A percentile compares a stretch with the other conserved stretches of the same genome.
phyloP scores from a whole-genome alignment of 1,140 invertebrate genomes.

The Steinernema khuongi region DNA sequence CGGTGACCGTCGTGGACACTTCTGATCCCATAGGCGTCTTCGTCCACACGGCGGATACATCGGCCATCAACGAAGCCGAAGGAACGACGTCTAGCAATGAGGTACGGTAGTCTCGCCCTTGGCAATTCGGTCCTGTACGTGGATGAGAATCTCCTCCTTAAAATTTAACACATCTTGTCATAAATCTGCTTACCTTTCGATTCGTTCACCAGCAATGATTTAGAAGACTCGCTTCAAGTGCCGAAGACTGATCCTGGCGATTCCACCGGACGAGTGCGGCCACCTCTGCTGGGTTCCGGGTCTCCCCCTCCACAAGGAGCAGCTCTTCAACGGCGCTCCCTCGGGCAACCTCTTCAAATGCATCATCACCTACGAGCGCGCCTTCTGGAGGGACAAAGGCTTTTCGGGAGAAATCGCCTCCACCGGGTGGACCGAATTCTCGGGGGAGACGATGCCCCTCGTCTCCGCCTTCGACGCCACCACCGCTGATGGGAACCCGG shows the following conservation, averaged over 20 bases:
- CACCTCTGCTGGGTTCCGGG: conserved; percentile 5
- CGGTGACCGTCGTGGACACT: neutral
- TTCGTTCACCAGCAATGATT: too few species aligned
- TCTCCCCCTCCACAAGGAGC: conserved; percentile 18
- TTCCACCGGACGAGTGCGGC: conserved; percentile 30
- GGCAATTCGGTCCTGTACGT: too few species aligned
- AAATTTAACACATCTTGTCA: too few species aligned
- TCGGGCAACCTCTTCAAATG: conserved; percentile 32
- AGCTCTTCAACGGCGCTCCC: conserved; percentile 21
- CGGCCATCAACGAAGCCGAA: conserved; percentile 2
- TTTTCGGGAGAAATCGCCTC: conserved; percentile 31
- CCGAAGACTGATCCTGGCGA: conserved; percentile 26
- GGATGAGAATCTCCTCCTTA: too few species aligned
- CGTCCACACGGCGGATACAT: neutral
- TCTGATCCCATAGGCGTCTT: neutral
- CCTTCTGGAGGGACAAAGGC: conserved; percentile 34
- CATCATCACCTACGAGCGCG: conserved; percentile 31
- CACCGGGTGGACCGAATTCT: conserved; percentile 17
- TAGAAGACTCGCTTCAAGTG: conserved; percentile 23
- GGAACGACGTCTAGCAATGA: conserved; percentile 7
- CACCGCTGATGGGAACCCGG: conserved; percentile 23
- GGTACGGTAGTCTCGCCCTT: too few species aligned
- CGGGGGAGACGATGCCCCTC: conserved; percentile 27
- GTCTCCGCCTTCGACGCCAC: conserved; percentile 25
- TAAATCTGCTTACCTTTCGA: too few species aligned